Percentiles rank a stretch among this genome's conserved stretches.
Conservation (phyloP, 1,140 invertebrate genomes). For the Laupala kohalensis region DNA sequence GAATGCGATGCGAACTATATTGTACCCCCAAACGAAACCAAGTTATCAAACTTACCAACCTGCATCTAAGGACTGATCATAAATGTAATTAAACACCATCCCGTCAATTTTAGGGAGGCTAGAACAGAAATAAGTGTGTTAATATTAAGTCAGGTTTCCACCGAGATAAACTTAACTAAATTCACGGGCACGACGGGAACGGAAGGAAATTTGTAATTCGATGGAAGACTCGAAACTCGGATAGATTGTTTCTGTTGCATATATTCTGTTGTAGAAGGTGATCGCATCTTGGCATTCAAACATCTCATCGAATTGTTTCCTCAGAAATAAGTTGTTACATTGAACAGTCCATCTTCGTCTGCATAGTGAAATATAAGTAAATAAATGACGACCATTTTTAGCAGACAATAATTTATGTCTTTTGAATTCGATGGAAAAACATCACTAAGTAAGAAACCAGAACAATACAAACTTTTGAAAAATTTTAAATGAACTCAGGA, state of each 20-base stretch:
- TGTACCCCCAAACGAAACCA: not conserved
- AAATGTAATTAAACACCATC: not conserved
- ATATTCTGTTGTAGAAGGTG: not conserved
- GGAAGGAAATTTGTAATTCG: not conserved
- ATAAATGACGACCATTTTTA: no score
- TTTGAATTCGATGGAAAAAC: no score
- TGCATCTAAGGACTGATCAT: not conserved
- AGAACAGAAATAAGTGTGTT: not conserved
- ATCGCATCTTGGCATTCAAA: no score
- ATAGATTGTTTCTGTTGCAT: not conserved
- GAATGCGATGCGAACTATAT: not conserved
- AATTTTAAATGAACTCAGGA: no score
- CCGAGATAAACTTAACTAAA: not conserved
- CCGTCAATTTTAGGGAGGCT: not conserved
- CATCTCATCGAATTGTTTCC: no score
- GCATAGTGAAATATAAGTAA: no score
- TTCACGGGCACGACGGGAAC: not conserved
- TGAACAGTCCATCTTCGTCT: no score
- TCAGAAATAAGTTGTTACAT: no score
- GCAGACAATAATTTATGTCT: no score
- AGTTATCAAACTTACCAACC: not conserved
- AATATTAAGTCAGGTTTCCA: not conserved
- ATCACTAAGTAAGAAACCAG: no score
- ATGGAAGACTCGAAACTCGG: no score
- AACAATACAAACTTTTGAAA: no score